Evolutionary conservation across 2,113 vertebrate genomes (phyloP).

Genomic region (Varanus salvator): DNA sequence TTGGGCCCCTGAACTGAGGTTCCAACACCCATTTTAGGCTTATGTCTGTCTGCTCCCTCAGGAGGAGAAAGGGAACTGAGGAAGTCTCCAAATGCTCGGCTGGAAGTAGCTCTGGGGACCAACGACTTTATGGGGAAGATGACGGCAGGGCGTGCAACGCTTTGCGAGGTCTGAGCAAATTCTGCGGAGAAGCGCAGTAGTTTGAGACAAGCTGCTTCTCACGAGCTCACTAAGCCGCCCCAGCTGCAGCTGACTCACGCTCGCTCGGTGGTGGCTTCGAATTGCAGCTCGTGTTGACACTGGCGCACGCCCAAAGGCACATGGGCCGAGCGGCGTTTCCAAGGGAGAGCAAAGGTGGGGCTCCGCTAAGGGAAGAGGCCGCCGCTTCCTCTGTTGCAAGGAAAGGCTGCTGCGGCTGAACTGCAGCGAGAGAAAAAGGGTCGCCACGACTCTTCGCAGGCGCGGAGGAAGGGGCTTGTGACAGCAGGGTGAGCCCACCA

Average conservation of each 20-base stretch:
- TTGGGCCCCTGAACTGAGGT: too few relatives aligned
- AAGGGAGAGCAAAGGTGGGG: rapidly evolving
- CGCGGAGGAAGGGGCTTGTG: neutral
- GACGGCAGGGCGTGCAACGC: neutral
- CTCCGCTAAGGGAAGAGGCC: conserved; percentile 46
- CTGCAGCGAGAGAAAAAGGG: neutral
- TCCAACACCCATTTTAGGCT: neutral
- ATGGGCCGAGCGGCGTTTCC: conserved; percentile 24
- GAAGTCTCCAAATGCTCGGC: neutral
- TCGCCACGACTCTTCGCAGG: neutral
- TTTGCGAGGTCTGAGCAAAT: neutral
- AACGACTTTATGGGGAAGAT: neutral
- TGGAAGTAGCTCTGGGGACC: neutral
- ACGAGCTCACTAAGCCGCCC: conserved; percentile 1
- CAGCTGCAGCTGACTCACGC: neutral
- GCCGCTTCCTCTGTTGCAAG: conserved; percentile 39
- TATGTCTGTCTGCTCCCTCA: neutral
- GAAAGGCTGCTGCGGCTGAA: neutral
- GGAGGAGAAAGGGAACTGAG: neutral
- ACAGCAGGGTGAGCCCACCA: neutral
- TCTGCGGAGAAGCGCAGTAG: neutral
- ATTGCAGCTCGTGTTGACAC: neutral
- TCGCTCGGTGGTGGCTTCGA: neutral
- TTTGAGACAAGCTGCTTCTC: neutral
- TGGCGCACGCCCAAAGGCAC: neutral